Evolutionary conservation across 2,797 vertebrate genomes (phyloP).

Genomic region (Nannoperca obscura): DNA sequence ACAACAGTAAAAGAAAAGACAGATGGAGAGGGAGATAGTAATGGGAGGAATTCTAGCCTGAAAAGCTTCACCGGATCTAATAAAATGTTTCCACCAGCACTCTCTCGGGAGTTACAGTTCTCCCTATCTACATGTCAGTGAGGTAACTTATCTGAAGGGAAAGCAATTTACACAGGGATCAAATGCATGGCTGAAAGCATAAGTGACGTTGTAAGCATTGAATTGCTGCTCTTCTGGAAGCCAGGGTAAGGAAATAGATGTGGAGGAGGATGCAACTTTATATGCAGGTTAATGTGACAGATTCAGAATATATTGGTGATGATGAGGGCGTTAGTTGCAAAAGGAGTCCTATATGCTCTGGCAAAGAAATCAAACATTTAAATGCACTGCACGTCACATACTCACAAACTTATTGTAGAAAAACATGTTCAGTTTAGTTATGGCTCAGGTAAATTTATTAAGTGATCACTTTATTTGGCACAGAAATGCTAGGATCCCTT

Average conservation of each 20-base stretch:
- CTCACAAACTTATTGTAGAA: slow-evolving; percentile 4
- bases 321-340: slow-evolving; percentile 73
- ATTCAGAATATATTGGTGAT: slow-evolving; percentile 71
- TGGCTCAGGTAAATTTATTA: slow-evolving; percentile 30
- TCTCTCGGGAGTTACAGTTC: slow-evolving; percentile 76
- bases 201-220: slow-evolving; percentile 75
- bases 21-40: slow-evolving; percentile 51
- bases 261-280: slow-evolving; percentile 69
- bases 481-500: background rate
- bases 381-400: slow-evolving; percentile 31
- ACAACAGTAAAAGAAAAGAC: slow-evolving; percentile 42
- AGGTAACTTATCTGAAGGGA: slow-evolving; percentile 81
- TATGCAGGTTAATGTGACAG: slow-evolving; percentile 76
- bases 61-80: slow-evolving; percentile 74
- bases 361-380: slow-evolving; percentile 43
- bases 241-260: slow-evolving; percentile 65
- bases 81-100: slow-evolving; percentile 79
- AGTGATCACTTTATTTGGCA: slow-evolving; percentile 18
- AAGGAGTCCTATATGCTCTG: slow-evolving; percentile 38
- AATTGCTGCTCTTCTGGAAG: slow-evolving; percentile 67
- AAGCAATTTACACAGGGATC: slow-evolving; percentile 84
- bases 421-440: slow-evolving; percentile 27
- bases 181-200: slow-evolving; percentile 80
- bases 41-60: slow-evolving; percentile 63
- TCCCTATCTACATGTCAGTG: slow-evolving; percentile 79